Conservation (phyloP, 1,140 invertebrate species). For the Idris sp. region DNA sequence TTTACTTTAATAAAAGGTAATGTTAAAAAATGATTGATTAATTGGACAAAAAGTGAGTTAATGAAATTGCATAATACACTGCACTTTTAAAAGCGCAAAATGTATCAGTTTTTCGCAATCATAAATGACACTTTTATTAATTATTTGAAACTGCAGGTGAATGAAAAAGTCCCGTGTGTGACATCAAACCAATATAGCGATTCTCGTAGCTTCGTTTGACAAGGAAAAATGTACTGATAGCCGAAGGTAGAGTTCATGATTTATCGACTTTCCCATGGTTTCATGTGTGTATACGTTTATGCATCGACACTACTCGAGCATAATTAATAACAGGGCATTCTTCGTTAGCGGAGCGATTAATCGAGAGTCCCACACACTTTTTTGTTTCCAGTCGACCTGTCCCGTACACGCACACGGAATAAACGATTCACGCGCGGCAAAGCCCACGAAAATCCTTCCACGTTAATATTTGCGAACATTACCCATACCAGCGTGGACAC, state of each 20-base stretch:
- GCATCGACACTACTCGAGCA: conserved; percentile 56
- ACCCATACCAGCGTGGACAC: conserved; percentile 51
- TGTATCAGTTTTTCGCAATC: too few relatives aligned
- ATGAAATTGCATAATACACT: too few relatives aligned
- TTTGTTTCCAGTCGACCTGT: conserved; percentile 62
- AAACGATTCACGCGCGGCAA: conserved; percentile 63
- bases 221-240: conserved; percentile 35
- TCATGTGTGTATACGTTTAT: conserved; percentile 45
- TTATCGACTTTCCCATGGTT: conserved; percentile 59
- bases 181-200: conserved; percentile 8
- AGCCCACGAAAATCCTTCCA: conserved; percentile 61
- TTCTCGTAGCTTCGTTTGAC: conserved; percentile 18
- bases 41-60: too few relatives aligned
- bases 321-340: conserved; percentile 65
- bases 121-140: not conserved
- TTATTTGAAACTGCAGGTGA: conserved; percentile 6
- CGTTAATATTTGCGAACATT: conserved; percentile 63
- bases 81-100: too few relatives aligned
- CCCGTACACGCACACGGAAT: conserved; percentile 59
- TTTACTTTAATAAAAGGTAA: too few relatives aligned
- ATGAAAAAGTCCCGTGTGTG: conserved; percentile 1
- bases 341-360: conserved; percentile 64
- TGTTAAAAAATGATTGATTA: too few relatives aligned
- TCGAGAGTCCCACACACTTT: conserved; percentile 56
- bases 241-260: conserved; percentile 47